Evolutionary conservation across 2,113 vertebrate species (phyloP), one percentile per base, ranked within the genome.

Genomic region (Zapornia atra): DNA sequence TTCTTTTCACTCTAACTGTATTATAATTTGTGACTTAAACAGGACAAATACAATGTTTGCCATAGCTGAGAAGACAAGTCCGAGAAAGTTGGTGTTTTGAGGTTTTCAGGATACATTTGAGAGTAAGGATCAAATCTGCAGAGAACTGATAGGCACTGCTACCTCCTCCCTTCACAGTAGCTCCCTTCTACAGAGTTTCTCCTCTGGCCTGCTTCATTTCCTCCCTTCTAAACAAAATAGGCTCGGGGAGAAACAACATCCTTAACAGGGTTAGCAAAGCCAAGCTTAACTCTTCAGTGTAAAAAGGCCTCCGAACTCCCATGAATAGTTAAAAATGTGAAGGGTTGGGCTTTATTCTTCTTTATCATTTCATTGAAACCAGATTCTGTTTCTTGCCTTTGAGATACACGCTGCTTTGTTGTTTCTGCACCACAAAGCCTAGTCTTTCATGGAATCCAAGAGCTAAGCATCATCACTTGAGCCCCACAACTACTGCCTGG

Each of bases 211-310:
- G 46, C 73, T 89, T 59, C 26, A 25, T 72, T 59, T 66, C 42
- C 60, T 79, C 38, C 72, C 40, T 77, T 78, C 69, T 90, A 33
- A 73, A 77, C 73, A 46, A 63, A 86, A 81, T 94, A 95, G 96
- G 61, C 86, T 53, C 72, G 54, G 65, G 69, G 78, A 89, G 73
- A 57, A 91, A 48, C 15, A 76, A 46, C 38, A 89, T 34, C 77
- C 48, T 86, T 56, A 90, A 25, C 1, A 72, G 53, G 86, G 86
- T 93, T 40, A 90, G 86, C 54, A 81, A 88, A 68, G 86, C 71
- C 64, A 73, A 63, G 68, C 60, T 83, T 31, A 86, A 88, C 76
- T 92, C 85, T 54, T 77, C 31, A 6, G 40, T 15, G 31, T 86
- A 88, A 72, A 80, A 64, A 82, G 38, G 65, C 15, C 44, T 65